phyloP scores from a whole-genome alignment of 2,888 invertebrate species.

The Acrobasis suavella region DNA sequence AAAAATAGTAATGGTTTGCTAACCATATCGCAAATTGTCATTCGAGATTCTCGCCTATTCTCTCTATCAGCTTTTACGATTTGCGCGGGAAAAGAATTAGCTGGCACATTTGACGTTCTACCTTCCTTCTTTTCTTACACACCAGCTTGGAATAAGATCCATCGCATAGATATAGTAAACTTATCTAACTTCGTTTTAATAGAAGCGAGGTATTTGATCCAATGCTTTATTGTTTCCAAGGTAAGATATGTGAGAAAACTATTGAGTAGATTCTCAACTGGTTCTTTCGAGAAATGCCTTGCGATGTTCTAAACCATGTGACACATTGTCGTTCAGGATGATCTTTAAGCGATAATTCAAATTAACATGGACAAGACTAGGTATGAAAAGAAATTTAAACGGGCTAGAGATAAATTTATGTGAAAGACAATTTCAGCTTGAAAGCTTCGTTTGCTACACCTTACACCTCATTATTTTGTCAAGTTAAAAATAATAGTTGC shows the following conservation, averaged over 20 bases:
- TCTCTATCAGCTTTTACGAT: not conserved
- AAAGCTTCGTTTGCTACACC: too few species aligned
- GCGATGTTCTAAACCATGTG: not conserved
- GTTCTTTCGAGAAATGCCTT: not conserved
- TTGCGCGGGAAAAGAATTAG: not conserved
- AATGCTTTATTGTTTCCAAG: slow-evolving; percentile 9
- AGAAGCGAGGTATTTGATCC: slow-evolving; percentile 1
- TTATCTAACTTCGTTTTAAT: not conserved
- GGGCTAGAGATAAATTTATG: too few species aligned
- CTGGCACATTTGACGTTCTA: not conserved
- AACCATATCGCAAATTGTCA: not conserved
- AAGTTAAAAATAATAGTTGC: too few species aligned
- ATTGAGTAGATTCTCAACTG: slow-evolving; percentile 11
- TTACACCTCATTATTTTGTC: too few species aligned
- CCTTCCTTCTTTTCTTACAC: not conserved
- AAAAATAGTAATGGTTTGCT: not conserved
- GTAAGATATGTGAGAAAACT: slow-evolving; percentile 18
- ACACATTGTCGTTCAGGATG: not conserved
- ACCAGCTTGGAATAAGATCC: not conserved
- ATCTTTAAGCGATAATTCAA: too few species aligned
- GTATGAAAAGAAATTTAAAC: too few species aligned
- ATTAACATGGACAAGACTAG: not conserved
- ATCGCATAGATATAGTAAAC: too few species aligned
- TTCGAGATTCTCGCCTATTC: not conserved
- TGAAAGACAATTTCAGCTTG: too few species aligned